A percentile compares a stretch with the other conserved stretches of the same genome.
These are phyloP conservation scores for Scrobipalpa costella DNA, from an alignment of 2,888 invertebrate species.

Conservation along the genomic window DNA sequence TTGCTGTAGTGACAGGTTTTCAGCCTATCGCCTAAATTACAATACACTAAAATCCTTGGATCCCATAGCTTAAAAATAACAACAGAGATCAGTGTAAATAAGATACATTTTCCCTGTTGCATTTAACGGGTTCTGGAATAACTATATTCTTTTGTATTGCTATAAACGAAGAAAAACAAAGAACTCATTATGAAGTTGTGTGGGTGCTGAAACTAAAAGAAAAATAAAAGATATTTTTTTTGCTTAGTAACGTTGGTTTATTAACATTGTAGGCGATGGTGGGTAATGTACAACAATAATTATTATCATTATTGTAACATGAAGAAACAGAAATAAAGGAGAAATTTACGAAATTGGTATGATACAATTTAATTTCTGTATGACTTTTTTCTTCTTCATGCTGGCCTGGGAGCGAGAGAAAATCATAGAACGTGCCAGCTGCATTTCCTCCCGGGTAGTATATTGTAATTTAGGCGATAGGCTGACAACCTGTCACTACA, in stretches of 20 bases:
- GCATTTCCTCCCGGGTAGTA: too few relatives aligned
- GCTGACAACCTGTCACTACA: too few relatives aligned
- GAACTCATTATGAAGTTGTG: constrained; percentile 1
- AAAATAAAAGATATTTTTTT: background rate
- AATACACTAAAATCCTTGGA: too few relatives aligned
- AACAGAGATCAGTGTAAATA: background rate
- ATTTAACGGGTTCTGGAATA: background rate
- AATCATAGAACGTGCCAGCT: too few relatives aligned
- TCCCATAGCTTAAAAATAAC: too few relatives aligned
- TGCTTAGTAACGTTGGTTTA: background rate
- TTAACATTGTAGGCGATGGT: background rate
- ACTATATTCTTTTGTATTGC: constrained; percentile 1
- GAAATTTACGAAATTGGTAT: too few relatives aligned
- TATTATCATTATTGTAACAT: background rate
- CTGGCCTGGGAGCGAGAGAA: too few relatives aligned
- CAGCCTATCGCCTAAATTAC: too few relatives aligned
- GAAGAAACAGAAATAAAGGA: background rate
- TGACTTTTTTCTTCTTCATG: too few relatives aligned
- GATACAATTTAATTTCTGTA: too few relatives aligned
- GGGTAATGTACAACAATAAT: background rate
- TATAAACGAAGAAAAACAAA: constrained; percentile 6
- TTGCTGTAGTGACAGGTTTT: too few relatives aligned
- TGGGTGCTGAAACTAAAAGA: background rate
- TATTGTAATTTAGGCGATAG: too few relatives aligned
- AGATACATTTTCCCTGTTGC: background rate